phyloP scores from a whole-genome alignment of 2,797 vertebrate species.

The Oreochromis mossambicus region DNA sequence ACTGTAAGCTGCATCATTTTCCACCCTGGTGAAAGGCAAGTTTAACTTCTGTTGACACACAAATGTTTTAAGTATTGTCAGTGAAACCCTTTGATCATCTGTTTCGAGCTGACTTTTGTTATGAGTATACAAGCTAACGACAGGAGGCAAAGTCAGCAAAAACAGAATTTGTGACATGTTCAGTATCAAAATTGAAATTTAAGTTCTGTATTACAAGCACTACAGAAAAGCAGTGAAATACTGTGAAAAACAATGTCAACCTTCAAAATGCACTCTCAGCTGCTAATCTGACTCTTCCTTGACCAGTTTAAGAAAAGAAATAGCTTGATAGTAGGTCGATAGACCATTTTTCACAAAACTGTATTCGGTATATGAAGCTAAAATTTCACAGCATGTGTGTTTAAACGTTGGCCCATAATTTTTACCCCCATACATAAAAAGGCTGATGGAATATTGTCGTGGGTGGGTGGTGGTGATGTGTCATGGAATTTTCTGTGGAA shows the following conservation, averaged over 20 bases:
- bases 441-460: background rate
- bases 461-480: background rate
- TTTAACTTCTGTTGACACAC: background rate
- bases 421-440: background rate
- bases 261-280: background rate
- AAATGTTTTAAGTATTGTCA: background rate
- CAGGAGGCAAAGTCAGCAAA: background rate
- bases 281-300: background rate
- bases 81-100: background rate
- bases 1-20: background rate
- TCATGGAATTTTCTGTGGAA: no score
- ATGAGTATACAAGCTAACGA: background rate
- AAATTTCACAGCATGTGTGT: background rate
- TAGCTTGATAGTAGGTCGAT: background rate
- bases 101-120: background rate
- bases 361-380: background rate
- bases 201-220: background rate
- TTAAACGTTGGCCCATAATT: background rate
- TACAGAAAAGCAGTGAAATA: background rate
- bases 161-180: background rate
- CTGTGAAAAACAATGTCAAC: background rate
- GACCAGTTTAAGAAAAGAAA: background rate
- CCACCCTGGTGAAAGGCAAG: background rate
- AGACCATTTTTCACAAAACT: background rate
- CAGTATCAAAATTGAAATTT: background rate